phyloP scores from a whole-genome alignment of 2,888 invertebrate genomes.

The Drosophila atroscutellata region DNA sequence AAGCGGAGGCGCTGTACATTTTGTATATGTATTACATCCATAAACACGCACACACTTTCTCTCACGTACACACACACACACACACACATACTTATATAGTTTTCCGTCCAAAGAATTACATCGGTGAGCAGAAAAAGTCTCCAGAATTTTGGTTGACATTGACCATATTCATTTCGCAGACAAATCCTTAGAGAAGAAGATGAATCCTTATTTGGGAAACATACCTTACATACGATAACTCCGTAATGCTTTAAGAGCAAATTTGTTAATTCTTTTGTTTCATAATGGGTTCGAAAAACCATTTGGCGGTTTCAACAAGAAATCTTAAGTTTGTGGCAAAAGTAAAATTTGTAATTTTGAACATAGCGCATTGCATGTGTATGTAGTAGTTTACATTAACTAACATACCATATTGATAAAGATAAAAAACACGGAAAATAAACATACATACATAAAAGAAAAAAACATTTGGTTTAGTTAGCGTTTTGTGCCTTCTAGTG shows the following conservation, averaged over 20 bases:
- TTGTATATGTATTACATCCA: conserved; percentile 45
- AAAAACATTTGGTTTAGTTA: conserved; percentile 59
- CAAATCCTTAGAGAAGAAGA: conserved; percentile 30
- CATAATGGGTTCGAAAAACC: conserved; percentile 22
- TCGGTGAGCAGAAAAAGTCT: conserved; percentile 52
- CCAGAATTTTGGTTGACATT: conserved; percentile 53
- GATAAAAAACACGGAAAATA: conserved; percentile 18
- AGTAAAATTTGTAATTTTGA: conserved; percentile 33
- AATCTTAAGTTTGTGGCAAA: conserved; percentile 35
- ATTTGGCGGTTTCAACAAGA: conserved; percentile 59
- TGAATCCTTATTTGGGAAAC: conserved; percentile 31
- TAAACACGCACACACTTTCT: conserved; percentile 27
- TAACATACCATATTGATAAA: conserved; percentile 29
- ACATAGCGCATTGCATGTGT: conserved; percentile 30
- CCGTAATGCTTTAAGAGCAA: conserved; percentile 19
- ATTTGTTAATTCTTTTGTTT: conserved; percentile 12
- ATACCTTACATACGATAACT: conserved; percentile 19
- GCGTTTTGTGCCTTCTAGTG: conserved; percentile 72
- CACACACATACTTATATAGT: conserved; percentile 64
- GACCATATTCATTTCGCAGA: conserved; percentile 47
- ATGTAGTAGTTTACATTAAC: conserved; percentile 33
- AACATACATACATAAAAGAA: conserved; percentile 37
- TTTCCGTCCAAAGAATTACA: conserved; percentile 76
- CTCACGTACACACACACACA: conserved; percentile 15
- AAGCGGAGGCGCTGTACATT: conserved; percentile 40